phyloP scores from a whole-genome alignment of 1,140 invertebrate genomes.

The Neotoxoptera formosana region DNA sequence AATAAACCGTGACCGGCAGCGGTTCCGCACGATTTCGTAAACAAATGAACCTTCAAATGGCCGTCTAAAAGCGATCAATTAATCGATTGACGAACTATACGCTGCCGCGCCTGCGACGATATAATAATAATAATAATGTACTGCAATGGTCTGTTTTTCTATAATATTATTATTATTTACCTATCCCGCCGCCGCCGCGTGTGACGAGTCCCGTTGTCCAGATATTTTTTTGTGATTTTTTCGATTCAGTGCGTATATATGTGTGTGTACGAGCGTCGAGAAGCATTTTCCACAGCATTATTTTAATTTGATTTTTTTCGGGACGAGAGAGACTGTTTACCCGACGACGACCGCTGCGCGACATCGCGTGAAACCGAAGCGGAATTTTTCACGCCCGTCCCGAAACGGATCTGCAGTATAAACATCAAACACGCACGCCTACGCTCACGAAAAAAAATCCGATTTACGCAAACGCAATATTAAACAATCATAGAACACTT shows the following conservation, averaged over 20 bases:
- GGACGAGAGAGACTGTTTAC: background rate
- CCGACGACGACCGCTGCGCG: background rate
- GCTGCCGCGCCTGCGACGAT: constrained; percentile 13
- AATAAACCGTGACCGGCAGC: constrained; percentile 58
- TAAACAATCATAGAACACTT: background rate
- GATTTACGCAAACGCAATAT: background rate
- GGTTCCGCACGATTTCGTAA: constrained; percentile 59
- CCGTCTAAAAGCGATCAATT: constrained; percentile 58
- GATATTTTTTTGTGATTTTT: constrained; percentile 32
- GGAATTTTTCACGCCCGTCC: constrained; percentile 39
- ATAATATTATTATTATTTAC: constrained; percentile 28
- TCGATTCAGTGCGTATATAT: background rate
- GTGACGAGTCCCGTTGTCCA: constrained; percentile 29
- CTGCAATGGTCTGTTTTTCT: background rate
- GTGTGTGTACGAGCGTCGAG: background rate
- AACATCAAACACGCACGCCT: background rate
- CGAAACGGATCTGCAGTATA: constrained; percentile 4
- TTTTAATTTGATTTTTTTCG: constrained; percentile 28
- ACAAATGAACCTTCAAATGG: constrained; percentile 59
- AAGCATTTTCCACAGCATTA: background rate
- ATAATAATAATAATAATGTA: background rate
- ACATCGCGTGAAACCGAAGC: background rate
- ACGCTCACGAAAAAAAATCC: background rate
- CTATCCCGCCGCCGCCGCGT: background rate
- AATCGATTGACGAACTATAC: constrained; percentile 57